phyloP scores from a whole-genome alignment of 2,113 vertebrate species.

The Tricholaema leucomelas region DNA sequence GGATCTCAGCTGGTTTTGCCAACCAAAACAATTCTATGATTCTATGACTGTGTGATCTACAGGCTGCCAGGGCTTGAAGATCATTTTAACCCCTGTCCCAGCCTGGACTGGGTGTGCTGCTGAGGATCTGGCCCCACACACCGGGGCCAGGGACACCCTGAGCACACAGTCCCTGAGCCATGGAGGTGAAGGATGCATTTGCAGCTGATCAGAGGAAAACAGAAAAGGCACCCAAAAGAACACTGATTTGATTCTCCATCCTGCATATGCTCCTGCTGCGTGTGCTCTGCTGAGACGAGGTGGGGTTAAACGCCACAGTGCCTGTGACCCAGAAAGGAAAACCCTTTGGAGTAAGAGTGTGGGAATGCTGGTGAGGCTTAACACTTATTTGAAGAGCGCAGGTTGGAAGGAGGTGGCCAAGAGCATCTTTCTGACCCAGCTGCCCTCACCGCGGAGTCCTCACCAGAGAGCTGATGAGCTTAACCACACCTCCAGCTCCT shows the following conservation, averaged over 20 bases:
- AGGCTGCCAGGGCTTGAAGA: neutral
- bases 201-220: neutral
- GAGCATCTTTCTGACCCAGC: neutral
- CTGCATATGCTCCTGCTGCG: neutral
- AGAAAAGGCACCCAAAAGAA: neutral
- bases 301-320: neutral
- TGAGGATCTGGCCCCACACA: neutral
- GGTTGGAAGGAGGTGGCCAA: neutral
- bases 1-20: too few species aligned
- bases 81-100: neutral
- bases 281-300: neutral
- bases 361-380: neutral
- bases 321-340: slow-evolving; percentile 14
- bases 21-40: too few species aligned
- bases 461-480: neutral
- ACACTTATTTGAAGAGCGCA: neutral
- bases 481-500: neutral
- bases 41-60: too few species aligned
- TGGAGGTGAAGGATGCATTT: rapidly evolving
- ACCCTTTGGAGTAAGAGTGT: neutral
- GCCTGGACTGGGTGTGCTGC: neutral
- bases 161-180: neutral
- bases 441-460: neutral
- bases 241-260: neutral
- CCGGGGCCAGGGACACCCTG: rapidly evolving